phyloP scores from a whole-genome alignment of 2,113 vertebrate genomes.

The Siniperca chuatsi region DNA sequence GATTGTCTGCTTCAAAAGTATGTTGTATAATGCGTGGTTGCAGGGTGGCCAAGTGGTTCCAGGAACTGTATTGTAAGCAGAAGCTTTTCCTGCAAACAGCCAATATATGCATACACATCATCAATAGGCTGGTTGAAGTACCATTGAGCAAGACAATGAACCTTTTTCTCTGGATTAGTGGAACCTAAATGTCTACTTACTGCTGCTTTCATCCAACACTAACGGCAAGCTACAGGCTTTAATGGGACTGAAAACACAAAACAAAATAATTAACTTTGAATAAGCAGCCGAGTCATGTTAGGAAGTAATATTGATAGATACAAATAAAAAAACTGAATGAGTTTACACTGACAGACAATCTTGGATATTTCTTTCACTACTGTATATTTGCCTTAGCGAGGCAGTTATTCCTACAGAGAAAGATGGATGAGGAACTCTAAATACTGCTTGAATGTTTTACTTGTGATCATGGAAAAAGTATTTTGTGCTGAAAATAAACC shows the following conservation, averaged over 20 bases:
- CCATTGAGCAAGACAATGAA: slow-evolving; percentile 39
- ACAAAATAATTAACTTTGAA: neutral
- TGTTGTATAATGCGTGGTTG: slow-evolving; percentile 20
- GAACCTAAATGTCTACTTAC: neutral
- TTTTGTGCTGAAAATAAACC: no score
- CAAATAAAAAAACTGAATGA: no score
- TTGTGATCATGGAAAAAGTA: no score
- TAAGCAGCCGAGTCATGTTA: neutral
- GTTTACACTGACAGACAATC: no score
- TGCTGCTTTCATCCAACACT: slow-evolving; percentile 27
- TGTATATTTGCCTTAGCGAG: no score
- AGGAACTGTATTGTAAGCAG: slow-evolving; percentile 13
- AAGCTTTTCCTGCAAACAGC: neutral
- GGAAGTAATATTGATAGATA: neutral
- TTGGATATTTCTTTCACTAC: neutral
- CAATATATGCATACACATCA: slow-evolving; percentile 7
- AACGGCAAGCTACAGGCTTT: neutral
- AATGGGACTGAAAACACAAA: neutral
- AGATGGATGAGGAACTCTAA: no score
- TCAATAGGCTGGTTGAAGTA: slow-evolving; percentile 13
- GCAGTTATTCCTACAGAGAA: no score
- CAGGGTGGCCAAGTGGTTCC: slow-evolving; percentile 1
- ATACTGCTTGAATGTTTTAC: no score
- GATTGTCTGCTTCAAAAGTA: slow-evolving; percentile 27
- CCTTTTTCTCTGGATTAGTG: neutral